phyloP scores from a whole-genome alignment of 2,113 vertebrate genomes.

The Paradoxurus hermaphroditus region DNA sequence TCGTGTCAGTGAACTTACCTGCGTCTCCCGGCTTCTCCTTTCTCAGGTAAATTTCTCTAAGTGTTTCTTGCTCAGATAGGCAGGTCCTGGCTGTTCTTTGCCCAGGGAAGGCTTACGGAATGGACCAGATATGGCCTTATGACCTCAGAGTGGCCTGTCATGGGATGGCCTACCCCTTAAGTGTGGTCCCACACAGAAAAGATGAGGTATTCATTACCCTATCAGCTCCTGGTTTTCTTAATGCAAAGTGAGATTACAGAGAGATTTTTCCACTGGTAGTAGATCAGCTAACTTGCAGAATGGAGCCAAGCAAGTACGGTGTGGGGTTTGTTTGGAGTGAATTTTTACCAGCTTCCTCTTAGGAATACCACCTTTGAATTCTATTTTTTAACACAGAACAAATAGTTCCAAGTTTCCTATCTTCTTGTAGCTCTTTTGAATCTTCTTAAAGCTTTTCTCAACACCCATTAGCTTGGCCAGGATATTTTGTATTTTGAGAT shows the following conservation, averaged over 20 bases:
- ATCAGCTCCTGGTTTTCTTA: neutral
- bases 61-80: neutral
- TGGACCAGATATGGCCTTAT: neutral
- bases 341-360: neutral
- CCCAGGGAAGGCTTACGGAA: neutral
- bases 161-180: neutral
- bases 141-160: neutral
- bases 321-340: neutral
- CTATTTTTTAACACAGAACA: neutral
- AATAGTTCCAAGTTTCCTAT: neutral
- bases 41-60: neutral
- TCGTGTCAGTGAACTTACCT: neutral
- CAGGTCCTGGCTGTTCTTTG: neutral
- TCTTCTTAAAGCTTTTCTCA: neutral
- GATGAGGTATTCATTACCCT: neutral
- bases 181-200: neutral
- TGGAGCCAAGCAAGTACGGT: neutral
- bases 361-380: conserved; percentile 19
- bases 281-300: neutral
- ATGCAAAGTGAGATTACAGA: neutral
- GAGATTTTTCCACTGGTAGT: neutral
- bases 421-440: neutral
- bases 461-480: neutral
- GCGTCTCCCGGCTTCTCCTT: neutral
- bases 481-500: neutral